Percentiles rank a stretch among this genome's conserved stretches.
These are phyloP conservation scores for Timema podura DNA, from an alignment of 2,888 invertebrate species.

Conservation along the genomic window DNA sequence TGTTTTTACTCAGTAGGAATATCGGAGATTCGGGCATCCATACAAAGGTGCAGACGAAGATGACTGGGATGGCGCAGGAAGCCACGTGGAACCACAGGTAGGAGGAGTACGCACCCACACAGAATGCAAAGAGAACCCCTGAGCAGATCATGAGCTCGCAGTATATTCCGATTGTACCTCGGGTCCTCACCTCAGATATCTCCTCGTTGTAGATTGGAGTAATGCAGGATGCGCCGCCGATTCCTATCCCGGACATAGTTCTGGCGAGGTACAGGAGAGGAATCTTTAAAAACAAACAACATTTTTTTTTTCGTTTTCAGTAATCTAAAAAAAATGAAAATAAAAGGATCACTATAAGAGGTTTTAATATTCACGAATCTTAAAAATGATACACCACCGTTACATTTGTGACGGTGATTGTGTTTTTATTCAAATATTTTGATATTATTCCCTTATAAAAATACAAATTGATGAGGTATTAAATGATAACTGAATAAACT, in stretches of 20 bases:
- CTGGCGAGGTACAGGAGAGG: constrained; percentile 53
- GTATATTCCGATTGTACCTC: background rate
- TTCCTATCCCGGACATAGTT: constrained; percentile 37
- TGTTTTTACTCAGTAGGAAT: constrained; percentile 56
- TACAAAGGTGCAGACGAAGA: constrained; percentile 58
- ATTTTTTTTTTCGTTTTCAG: no score
- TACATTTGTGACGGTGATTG: no score
- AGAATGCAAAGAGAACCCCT: constrained; percentile 67
- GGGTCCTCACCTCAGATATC: background rate
- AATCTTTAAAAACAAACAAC: no score
- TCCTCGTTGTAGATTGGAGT: background rate
- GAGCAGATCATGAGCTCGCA: constrained; percentile 36
- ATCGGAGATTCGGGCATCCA: constrained; percentile 82
- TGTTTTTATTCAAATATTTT: no score
- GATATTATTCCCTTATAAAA: no score
- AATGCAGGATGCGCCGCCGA: background rate
- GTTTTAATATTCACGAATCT: no score
- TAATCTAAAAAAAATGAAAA: no score
- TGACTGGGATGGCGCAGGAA: constrained; percentile 58
- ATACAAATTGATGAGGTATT: no score
- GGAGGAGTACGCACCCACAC: constrained; percentile 64
- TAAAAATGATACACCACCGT: no score
- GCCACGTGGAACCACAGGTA: constrained; percentile 59
- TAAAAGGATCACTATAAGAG: no score
- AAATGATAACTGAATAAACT: no score